These are phyloP conservation scores for Melinaea marsaeus DNA, from an alignment of 2,888 invertebrate genomes.

Conservation along the genomic window DNA sequence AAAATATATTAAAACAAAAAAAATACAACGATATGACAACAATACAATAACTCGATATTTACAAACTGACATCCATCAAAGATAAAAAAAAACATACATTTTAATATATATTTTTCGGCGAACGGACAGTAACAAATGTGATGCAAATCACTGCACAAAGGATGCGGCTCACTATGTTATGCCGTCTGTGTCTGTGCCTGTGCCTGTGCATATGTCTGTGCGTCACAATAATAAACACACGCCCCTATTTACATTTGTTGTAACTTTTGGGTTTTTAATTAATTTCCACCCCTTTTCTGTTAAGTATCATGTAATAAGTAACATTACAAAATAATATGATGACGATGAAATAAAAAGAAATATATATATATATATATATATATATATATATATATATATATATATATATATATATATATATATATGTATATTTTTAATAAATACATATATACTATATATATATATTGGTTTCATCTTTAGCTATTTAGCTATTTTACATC, in stretches of 20 bases:
- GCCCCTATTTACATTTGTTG: conserved; percentile 41
- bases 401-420: no score
- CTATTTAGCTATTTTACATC: no score
- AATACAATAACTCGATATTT: not conserved
- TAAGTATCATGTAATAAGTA: not conserved
- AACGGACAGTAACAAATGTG: conserved; percentile 38
- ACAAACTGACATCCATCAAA: not conserved
- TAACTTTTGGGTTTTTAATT: conserved; percentile 21
- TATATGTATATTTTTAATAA: no score
- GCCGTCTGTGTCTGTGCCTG: conserved; percentile 40
- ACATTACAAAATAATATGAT: no score
- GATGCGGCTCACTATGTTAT: conserved; percentile 56
- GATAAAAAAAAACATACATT: not conserved
- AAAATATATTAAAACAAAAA: not conserved
- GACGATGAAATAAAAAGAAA: no score
- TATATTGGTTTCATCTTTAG: no score
- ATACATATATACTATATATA: no score
- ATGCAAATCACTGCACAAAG: conserved; percentile 55
- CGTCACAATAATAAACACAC: conserved; percentile 44
- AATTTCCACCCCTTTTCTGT: not conserved
- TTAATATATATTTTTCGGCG: conserved; percentile 18
- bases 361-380: no score
- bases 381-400: no score
- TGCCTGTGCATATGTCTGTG: conserved; percentile 20
- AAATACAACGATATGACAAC: not conserved